Percentiles rank a stretch among this genome's conserved stretches.
These are phyloP conservation scores for Petrosia ficiformis DNA, from an alignment of 37 sponge, comb jelly and placozoan species.

Conservation along the genomic window DNA sequence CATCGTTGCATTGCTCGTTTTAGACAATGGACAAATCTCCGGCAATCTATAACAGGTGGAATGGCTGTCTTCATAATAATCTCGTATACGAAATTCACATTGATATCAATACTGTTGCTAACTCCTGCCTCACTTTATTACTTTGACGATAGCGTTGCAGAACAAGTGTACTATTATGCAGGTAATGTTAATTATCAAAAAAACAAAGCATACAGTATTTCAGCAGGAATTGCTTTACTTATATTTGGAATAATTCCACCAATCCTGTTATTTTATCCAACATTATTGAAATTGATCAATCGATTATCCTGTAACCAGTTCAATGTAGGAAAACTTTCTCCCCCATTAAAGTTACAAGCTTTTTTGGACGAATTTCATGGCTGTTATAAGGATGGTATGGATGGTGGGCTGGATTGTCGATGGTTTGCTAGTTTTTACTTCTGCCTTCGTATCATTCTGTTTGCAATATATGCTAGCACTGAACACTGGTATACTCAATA, in stretches of 20 bases:
- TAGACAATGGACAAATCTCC: conserved; percentile 6
- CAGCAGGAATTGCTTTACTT: conserved; percentile 5
- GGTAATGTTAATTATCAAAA: conserved; percentile 5
- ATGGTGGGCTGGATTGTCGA: conserved; percentile 18
- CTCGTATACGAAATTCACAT: conserved; percentile 64
- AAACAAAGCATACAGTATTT: conserved; percentile 22
- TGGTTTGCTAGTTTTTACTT: conserved; percentile 77
- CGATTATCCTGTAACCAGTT: background rate
- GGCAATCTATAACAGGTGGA: conserved; percentile 31
- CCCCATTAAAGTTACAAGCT: background rate
- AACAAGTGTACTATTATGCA: conserved; percentile 21
- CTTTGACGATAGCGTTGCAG: background rate
- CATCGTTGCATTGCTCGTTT: conserved; percentile 32
- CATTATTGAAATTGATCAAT: background rate
- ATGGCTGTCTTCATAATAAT: conserved; percentile 65
- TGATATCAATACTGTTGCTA: conserved; percentile 50
- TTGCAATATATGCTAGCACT: conserved; percentile 40
- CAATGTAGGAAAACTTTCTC: background rate
- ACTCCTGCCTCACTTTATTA: conserved; percentile 16
- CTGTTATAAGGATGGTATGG: conserved; percentile 56
- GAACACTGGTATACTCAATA: conserved; percentile 14
- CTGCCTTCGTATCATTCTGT: conserved; percentile 34
- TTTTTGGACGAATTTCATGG: conserved; percentile 64
- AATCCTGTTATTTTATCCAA: conserved; percentile 31
- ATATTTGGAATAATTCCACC: conserved; percentile 40